A percentile compares a stretch with the other conserved stretches of the same genome.
These are phyloP conservation scores for Epizoanthus rinbou DNA, from an alignment of 92 coral and sea anemone genomes.

Conservation along the genomic window DNA sequence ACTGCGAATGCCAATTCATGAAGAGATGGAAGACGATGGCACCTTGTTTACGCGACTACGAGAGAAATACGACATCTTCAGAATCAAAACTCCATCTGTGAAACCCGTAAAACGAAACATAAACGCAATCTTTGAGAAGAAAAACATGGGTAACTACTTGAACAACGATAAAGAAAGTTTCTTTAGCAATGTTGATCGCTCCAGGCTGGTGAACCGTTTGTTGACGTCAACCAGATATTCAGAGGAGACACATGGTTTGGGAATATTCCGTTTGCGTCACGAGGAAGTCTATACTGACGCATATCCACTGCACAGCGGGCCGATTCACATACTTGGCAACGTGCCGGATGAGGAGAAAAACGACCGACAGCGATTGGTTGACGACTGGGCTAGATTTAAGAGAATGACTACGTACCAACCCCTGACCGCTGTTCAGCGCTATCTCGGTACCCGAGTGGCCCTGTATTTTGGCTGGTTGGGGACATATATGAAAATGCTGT, in stretches of 20 bases:
- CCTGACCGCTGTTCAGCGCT: constrained; percentile 49
- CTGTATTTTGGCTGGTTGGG: constrained; percentile 68
- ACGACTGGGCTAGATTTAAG: constrained; percentile 58
- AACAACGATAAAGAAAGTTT: constrained; percentile 32
- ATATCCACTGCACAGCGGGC: constrained; percentile 57
- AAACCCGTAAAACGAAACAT: constrained; percentile 1
- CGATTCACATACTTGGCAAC: background rate
- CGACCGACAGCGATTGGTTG: constrained; percentile 52
- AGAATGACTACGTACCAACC: constrained; percentile 50
- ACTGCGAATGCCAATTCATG: constrained; percentile 5
- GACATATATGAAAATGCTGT: constrained; percentile 49
- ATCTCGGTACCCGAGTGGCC: constrained; percentile 57
- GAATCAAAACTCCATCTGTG: constrained; percentile 36
- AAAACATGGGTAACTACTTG: background rate
- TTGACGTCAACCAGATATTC: constrained; percentile 49
- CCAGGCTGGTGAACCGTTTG: constrained; percentile 54
- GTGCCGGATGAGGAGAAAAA: constrained; percentile 19
- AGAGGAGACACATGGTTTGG: constrained; percentile 40
- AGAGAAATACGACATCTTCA: background rate
- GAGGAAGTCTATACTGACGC: constrained; percentile 47
- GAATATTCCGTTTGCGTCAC: constrained; percentile 49
- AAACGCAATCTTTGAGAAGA: background rate
- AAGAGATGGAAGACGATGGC: background rate
- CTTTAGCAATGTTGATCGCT: constrained; percentile 51
- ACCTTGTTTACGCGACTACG: background rate